Evolutionary conservation across 2,888 invertebrate species (phyloP).

Genomic region (Odontomyia ornata): DNA sequence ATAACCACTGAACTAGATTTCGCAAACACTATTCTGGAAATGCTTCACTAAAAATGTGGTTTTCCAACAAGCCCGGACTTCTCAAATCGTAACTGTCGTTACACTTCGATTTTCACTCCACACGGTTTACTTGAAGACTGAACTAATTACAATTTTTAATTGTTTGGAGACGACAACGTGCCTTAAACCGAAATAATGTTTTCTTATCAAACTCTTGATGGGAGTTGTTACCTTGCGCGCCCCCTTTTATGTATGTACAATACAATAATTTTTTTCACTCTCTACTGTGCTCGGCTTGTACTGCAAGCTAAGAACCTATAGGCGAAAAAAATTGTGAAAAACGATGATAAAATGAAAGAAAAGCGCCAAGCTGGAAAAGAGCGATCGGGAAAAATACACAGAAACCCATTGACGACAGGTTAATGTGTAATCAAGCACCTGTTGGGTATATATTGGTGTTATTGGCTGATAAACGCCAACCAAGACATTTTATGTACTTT

Average conservation of each 20-base stretch:
- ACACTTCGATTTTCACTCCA: conserved; percentile 46
- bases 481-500: neutral
- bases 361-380: neutral
- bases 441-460: conserved; percentile 14
- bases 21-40: no score
- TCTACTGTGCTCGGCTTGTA: neutral
- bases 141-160: conserved; percentile 49
- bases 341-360: neutral
- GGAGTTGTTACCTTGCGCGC: conserved; percentile 20
- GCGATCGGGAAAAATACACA: neutral
- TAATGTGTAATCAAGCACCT: neutral
- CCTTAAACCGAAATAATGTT: conserved; percentile 41
- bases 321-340: neutral
- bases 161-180: conserved; percentile 45
- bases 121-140: conserved; percentile 49
- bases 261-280: neutral
- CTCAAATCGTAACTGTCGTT: neutral
- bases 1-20: no score
- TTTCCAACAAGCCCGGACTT: neutral
- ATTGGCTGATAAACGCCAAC: conserved; percentile 23
- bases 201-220: conserved; percentile 37
- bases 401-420: conserved; percentile 12
- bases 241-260: conserved; percentile 36
- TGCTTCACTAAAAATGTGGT: neutral
- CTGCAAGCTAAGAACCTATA: neutral